Conservation (phyloP, 2,888 invertebrate species). For the Auanema freiburgensis region DNA sequence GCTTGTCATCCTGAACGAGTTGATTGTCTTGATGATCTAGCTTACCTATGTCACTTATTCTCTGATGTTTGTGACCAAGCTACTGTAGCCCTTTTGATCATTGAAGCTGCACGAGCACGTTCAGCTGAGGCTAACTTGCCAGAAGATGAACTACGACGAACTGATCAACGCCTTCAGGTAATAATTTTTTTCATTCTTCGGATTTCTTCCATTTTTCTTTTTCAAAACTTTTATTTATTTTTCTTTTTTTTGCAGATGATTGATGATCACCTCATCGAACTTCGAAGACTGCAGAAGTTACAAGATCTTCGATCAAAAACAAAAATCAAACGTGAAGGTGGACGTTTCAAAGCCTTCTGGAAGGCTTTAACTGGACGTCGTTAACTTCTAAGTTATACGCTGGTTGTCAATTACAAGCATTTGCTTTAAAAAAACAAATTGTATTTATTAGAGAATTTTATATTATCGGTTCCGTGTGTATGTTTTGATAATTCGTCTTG, state of each 20-base stretch:
- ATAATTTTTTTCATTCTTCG: too few species aligned
- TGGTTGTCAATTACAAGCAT: background rate
- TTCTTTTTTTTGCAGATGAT: constrained; percentile 33
- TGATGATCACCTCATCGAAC: constrained; percentile 55
- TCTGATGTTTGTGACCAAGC: constrained; percentile 59
- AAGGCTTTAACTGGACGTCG: background rate
- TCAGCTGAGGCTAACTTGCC: constrained; percentile 33
- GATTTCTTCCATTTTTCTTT: too few species aligned
- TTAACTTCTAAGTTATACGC: background rate
- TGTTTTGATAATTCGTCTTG: background rate
- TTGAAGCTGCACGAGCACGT: constrained; percentile 56
- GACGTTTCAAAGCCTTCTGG: constrained; percentile 18
- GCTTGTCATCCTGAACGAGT: constrained; percentile 51
- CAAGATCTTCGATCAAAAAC: constrained; percentile 41
- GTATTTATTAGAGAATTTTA: background rate
- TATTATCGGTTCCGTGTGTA: background rate
- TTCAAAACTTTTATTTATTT: too few species aligned
- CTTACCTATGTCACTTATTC: constrained; percentile 53
- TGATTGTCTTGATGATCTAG: constrained; percentile 53
- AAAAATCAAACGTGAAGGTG: constrained; percentile 20
- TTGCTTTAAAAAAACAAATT: background rate
- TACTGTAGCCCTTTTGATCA: constrained; percentile 55
- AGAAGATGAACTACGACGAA: constrained; percentile 22
- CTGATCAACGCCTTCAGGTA: constrained; percentile 25
- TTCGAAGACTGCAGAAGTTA: constrained; percentile 52